Evolutionary conservation across 2,888 invertebrate genomes (phyloP).

Genomic region (Stenodema calcarata): DNA sequence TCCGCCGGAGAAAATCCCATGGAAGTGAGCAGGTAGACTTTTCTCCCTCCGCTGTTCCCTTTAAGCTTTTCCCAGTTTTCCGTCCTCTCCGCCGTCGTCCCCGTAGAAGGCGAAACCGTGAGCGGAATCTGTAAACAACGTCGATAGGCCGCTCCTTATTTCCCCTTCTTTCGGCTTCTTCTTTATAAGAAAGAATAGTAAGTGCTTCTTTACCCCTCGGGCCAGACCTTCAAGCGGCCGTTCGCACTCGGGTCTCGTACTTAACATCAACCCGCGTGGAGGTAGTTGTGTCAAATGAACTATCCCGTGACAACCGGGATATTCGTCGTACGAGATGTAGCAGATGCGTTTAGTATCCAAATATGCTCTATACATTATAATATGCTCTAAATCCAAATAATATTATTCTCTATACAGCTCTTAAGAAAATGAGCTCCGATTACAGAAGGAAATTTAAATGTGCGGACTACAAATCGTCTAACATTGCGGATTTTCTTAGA

Average conservation of each 20-base stretch:
- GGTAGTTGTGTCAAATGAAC: not conserved
- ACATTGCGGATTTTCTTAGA: no score
- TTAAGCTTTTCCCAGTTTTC: not conserved
- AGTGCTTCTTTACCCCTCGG: not conserved
- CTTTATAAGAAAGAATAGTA: constrained; percentile 16
- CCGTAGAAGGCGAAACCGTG: not conserved
- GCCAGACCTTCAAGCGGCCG: not conserved
- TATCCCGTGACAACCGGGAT: not conserved
- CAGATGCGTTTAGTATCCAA: no score
- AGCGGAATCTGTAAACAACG: constrained; percentile 44
- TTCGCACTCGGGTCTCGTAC: not conserved
- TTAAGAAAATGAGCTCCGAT: no score
- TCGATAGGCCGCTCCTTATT: not conserved
- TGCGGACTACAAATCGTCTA: no score
- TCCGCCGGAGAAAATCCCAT: constrained; percentile 11
- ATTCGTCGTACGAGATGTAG: no score
- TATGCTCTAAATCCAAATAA: no score
- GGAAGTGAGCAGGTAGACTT: constrained; percentile 33
- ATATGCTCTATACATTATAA: no score
- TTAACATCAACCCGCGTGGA: not conserved
- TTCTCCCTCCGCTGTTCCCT: not conserved
- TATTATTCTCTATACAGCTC: no score
- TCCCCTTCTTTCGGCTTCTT: not conserved
- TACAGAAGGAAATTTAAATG: no score
- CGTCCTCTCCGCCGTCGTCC: not conserved